Evolutionary conservation across 2,113 vertebrate species (phyloP), one percentile per base, ranked within the genome.

Genomic region (Cheilinus undulatus): DNA sequence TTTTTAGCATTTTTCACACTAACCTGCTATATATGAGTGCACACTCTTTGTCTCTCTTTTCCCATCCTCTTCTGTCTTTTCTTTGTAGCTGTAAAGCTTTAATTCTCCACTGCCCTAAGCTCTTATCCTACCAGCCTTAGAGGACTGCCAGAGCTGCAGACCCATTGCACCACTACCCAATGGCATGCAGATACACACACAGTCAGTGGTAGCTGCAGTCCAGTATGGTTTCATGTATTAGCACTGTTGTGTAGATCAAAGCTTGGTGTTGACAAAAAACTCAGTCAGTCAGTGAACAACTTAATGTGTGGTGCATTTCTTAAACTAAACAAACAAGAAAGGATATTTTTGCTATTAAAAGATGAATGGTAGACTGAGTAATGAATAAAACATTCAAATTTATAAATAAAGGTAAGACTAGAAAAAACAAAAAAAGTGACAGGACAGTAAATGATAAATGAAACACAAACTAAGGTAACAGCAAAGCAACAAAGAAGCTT

Each of bases 71-170:
- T 36, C 42, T 42, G 3, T 59, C 48, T 63, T 73, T 70, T 51
- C 63, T 42, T 45, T 72, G 57, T 65, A 40, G 59, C 28, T 76
- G 32, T 48, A 46, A 66, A 77, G 66, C 59, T 61, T 75, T 65
- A 65, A 28, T 70, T 77, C 57, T 51, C 53, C 3, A 0, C 51
- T 59, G 52, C 46, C 51, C 66, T 22, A 51, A 64, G 75, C 73
- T 64, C 83, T 78, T 81, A 85, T 85, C 76, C 82, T 53, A 63
- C 27, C 56, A 73, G 71, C 74, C 74, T 70, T 70, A 43, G 67
- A 57, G 77, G 70, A 42, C 70, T 68, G 77, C 64, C 51, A 69
- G 13, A 59, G 42, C 72, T 52, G 56, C 72, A 53, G 60, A 42
- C 68, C 45, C 6, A 48, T 32, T 71, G 73, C 62, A 58, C 30